A percentile compares a stretch with the other conserved stretches of the same genome.
These are phyloP conservation scores for Troglohyphantes excavatus DNA, from an alignment of 2,888 invertebrate species.

Conservation along the genomic window DNA sequence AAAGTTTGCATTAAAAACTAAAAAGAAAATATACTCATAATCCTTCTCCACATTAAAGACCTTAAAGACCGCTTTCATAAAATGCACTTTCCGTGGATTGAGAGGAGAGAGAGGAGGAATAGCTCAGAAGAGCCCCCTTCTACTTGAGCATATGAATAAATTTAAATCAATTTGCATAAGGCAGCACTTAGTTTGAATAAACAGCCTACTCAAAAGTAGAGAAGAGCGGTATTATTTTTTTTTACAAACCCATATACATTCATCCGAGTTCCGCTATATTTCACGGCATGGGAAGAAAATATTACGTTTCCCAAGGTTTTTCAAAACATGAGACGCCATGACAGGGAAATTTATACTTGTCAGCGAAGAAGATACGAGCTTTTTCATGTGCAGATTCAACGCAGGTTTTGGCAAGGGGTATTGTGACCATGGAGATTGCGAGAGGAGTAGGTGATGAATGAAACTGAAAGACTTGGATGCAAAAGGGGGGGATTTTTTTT, in stretches of 20 bases:
- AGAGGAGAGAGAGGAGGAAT: conserved; percentile 51
- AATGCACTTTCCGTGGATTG: conserved; percentile 40
- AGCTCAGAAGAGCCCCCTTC: conserved; percentile 24
- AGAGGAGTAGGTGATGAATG: conserved; percentile 58
- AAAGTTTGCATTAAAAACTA: conserved; percentile 37
- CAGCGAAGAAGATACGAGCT: conserved; percentile 62
- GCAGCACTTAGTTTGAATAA: conserved; percentile 74
- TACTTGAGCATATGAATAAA: conserved; percentile 62
- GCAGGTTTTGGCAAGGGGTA: conserved; percentile 22
- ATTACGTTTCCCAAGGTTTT: conserved; percentile 65
- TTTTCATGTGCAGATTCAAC: conserved; percentile 44
- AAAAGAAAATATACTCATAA: conserved; percentile 32
- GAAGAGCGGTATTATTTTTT: conserved; percentile 6
- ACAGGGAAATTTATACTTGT: conserved; percentile 77
- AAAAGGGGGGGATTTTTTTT: conserved; percentile 11
- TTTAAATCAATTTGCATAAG: conserved; percentile 78
- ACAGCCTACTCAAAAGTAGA: conserved; percentile 45
- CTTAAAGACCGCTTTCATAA: conserved; percentile 72
- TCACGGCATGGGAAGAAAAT: conserved; percentile 38
- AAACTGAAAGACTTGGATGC: conserved; percentile 38
- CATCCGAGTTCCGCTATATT: conserved; percentile 38
- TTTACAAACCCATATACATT: conserved; percentile 11
- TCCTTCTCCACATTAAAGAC: conserved; percentile 71
- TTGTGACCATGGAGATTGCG: conserved; percentile 48
- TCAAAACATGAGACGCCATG: conserved; percentile 70